Evolutionary conservation across 2,113 vertebrate species (phyloP).

Genomic region (Drymodes brunneopygia): DNA sequence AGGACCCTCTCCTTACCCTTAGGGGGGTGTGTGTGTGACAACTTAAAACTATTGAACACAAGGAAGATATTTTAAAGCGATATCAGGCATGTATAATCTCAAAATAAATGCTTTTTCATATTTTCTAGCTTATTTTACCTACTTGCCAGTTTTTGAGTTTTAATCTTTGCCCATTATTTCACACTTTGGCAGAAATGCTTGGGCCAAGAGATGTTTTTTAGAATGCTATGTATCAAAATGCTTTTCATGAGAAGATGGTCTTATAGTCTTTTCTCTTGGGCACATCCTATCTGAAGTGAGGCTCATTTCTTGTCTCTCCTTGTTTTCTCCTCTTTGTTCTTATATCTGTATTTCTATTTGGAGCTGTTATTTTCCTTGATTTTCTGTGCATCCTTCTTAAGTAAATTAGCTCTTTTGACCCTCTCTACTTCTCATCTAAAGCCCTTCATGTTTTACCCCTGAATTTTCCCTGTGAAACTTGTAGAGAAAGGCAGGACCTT

Average conservation of each 20-base stretch:
- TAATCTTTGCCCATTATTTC: not conserved
- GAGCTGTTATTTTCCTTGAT: not conserved
- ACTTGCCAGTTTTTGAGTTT: not conserved
- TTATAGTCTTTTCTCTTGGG: not conserved
- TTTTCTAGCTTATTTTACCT: not conserved
- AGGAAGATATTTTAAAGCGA: not conserved
- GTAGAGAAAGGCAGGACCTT: not conserved
- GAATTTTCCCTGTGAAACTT: not conserved
- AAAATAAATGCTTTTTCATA: not conserved
- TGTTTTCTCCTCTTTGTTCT: not conserved
- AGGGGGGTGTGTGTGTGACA: too few relatives aligned
- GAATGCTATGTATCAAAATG: not conserved
- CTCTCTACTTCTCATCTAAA: not conserved
- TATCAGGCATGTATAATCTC: not conserved
- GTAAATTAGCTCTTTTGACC: not conserved
- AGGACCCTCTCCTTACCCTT: too few relatives aligned
- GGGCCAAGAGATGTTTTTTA: not conserved
- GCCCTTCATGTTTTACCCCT: accelerated
- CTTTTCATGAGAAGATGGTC: not conserved
- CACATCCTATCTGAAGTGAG: not conserved
- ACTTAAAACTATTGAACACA: not conserved
- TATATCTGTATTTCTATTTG: not conserved
- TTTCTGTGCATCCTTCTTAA: not conserved
- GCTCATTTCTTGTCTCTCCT: not conserved
- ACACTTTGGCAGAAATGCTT: not conserved